A percentile compares a stretch with the other conserved stretches of the same genome.
Conservation (phyloP, 2,888 invertebrate species). For the Thecophora atra region DNA sequence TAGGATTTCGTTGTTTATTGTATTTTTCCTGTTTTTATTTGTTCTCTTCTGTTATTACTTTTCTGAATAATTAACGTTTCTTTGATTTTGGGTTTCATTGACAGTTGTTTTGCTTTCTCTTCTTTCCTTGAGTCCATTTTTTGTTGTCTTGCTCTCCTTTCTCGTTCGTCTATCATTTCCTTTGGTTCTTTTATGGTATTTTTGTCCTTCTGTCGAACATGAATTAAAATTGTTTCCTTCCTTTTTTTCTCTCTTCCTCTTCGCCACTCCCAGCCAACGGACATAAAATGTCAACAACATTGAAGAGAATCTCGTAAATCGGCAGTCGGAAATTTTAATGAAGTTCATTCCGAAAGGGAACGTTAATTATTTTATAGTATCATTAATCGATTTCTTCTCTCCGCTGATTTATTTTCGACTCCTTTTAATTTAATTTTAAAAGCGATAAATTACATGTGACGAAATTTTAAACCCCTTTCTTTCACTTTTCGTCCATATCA, state of each 20-base stretch:
- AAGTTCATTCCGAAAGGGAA: neutral
- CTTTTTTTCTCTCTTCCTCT: neutral
- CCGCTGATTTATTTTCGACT: no score
- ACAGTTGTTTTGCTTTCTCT: neutral
- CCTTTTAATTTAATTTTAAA: no score
- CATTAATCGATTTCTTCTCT: neutral
- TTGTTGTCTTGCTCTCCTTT: neutral
- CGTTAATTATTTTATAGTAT: slow-evolving; percentile 4
- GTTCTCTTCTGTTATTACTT: neutral
- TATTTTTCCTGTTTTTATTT: neutral
- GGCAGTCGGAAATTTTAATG: slow-evolving; percentile 4
- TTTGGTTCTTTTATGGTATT: neutral
- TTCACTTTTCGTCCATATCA: no score
- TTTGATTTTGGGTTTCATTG: neutral
- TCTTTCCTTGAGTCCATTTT: no score
- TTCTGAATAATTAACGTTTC: neutral
- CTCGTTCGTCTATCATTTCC: neutral
- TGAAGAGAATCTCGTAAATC: neutral
- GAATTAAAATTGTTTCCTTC: slow-evolving; percentile 14
- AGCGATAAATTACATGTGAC: no score
- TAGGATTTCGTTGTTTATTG: neutral
- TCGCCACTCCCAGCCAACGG: no score
- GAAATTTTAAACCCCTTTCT: no score
- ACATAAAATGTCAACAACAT: neutral
- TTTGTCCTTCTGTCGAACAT: slow-evolving; percentile 10